Conservation (phyloP, 2,797 vertebrate genomes). For the Lindbergichthys nudifrons region DNA sequence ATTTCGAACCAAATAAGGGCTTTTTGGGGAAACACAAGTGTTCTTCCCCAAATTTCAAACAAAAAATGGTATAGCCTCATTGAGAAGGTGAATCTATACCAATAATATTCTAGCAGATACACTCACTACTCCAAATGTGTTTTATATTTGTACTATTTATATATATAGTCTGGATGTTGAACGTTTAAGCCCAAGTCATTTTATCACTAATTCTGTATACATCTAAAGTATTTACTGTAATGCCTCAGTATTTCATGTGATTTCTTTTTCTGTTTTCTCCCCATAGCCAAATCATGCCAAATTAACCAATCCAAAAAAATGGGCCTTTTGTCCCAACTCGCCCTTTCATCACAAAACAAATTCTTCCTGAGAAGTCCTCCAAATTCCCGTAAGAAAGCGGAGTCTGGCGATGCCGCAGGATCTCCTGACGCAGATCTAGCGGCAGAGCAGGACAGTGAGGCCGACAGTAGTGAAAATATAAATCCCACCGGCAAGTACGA, state of each 20-base stretch:
- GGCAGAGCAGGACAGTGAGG: slow-evolving; percentile 76
- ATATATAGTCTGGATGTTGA: no score
- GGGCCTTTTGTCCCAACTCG: slow-evolving; percentile 90
- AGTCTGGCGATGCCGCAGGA: slow-evolving; percentile 58
- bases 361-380: slow-evolving; percentile 79
- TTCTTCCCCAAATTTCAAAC: no score
- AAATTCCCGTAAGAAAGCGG: slow-evolving; percentile 74
- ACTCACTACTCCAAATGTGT: no score
- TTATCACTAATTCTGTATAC: no score
- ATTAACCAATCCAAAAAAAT: slow-evolving; percentile 85
- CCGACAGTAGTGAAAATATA: slow-evolving; percentile 67
- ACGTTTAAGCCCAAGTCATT: no score
- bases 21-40: no score
- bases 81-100: no score
- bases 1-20: no score
- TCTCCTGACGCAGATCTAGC: slow-evolving; percentile 51
- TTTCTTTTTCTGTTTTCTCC: slow-evolving; percentile 73
- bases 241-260: slow-evolving; percentile 31
- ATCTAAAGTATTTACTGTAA: no score
- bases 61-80: no score
- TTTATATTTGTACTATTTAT: no score
- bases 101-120: no score
- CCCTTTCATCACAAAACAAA: slow-evolving; percentile 85
- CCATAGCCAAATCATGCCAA: slow-evolving; percentile 84
- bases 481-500: slow-evolving; percentile 60